phyloP scores from a whole-genome alignment of 2,888 invertebrate genomes.

The Leptopilina drosophilae region DNA sequence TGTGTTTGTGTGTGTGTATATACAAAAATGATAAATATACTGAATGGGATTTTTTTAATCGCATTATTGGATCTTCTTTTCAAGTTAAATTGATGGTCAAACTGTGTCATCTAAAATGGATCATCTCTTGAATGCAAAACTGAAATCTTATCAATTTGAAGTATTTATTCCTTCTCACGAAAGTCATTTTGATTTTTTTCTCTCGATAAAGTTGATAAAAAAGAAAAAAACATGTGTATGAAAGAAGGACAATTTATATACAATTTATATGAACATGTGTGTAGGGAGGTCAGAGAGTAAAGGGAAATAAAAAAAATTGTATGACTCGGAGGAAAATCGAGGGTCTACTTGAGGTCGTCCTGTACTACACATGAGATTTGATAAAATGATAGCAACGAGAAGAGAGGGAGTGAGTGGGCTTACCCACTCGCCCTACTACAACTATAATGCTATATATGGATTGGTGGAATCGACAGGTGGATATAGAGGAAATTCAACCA shows the following conservation, averaged over 20 bases:
- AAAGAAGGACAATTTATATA: background rate
- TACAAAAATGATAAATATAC: background rate
- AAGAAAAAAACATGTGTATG: background rate
- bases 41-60: conserved; percentile 16
- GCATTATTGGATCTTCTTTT: background rate
- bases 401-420: background rate
- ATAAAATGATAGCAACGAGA: conserved; percentile 19
- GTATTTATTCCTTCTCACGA: conserved; percentile 23
- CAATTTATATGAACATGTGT: too few species aligned
- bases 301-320: background rate
- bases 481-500: conserved; percentile 8
- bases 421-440: background rate
- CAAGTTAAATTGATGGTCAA: background rate
- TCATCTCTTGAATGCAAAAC: conserved; percentile 31
- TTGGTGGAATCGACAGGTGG: conserved; percentile 40
- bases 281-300: background rate
- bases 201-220: background rate
- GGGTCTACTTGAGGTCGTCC: conserved; percentile 5
- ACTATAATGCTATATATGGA: background rate
- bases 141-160: conserved; percentile 7
- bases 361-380: conserved; percentile 34
- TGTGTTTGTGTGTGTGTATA: too few species aligned
- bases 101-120: conserved; percentile 32
- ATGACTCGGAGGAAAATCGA: background rate
- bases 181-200: conserved; percentile 19